A percentile compares a stretch with the other conserved stretches of the same genome.
Evolutionary conservation across 2,797 vertebrate genomes (phyloP).

Genomic region (Salmo trutta): DNA sequence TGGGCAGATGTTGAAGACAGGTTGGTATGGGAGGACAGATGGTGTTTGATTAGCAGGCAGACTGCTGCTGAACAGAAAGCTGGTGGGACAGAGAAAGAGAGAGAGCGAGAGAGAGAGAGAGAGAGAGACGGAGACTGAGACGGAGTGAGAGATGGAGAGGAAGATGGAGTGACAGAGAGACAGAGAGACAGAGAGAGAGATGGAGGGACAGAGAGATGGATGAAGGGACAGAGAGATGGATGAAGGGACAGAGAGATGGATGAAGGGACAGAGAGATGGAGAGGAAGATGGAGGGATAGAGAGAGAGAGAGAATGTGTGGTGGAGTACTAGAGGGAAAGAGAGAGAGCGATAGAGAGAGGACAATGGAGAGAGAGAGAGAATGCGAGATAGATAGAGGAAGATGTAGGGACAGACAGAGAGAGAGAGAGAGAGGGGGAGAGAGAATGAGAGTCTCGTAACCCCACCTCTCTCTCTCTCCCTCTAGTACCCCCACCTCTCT

Average conservation of each 20-base stretch:
- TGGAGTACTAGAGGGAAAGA: too few species aligned
- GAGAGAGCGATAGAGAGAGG: too few species aligned
- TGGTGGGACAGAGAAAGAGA: constrained; percentile 62
- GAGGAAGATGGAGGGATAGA: too few species aligned
- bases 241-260: not conserved
- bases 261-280: not conserved
- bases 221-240: not conserved
- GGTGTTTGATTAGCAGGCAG: constrained; percentile 99
- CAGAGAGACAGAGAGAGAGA: not conserved
- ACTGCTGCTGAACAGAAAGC: constrained; percentile 97
- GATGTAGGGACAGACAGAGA: too few species aligned
- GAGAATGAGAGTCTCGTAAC: not conserved
- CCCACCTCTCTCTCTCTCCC: not conserved
- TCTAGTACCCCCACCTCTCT: not conserved
- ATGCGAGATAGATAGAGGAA: too few species aligned
- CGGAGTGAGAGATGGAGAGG: constrained; percentile 98
- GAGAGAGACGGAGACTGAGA: constrained; percentile 90
- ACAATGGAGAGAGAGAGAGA: too few species aligned
- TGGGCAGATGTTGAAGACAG: constrained; percentile 92
- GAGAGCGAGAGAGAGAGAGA: constrained; percentile 39
- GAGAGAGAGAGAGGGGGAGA: too few species aligned
- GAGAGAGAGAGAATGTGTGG: too few species aligned
- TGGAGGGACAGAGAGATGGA: not conserved
- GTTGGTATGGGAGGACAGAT: constrained; percentile 99
- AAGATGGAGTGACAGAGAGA: constrained; percentile 51